Base-by-base conservation (phyloP, 2,797 vertebrate species). In the Diglossa cyanea region DNA sequence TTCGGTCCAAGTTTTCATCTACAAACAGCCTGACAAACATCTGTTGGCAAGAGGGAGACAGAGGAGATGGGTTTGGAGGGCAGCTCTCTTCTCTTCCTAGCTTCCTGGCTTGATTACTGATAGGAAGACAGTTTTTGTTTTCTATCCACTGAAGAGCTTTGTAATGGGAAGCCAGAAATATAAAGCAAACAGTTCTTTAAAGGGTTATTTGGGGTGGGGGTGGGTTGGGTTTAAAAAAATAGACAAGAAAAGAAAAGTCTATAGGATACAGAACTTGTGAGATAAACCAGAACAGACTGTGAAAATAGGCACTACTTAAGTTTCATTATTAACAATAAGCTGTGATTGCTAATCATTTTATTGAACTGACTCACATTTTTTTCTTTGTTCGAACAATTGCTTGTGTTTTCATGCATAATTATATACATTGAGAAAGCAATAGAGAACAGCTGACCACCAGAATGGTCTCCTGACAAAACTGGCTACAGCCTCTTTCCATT, bases 1-100 rank as follows among this genome's bases (percentile, higher is more conserved):
- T 98, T 98, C 98, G 98, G 98, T 98, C 98, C 97, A 98, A 98
- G 98, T 98, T 98, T 98, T 98, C 98, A 98, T 98, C 98, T 98
- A 98, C 98, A 98, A 98, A 98, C 98, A 98, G 98, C 98, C 98
- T 98, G 98, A 98, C 98, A 98, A 98, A 98, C 98, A 98, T 98
- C 98, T 98, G 98, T 98, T 98, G 98, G 98, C 97, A 98, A 98
- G 98, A 98, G 98, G 98, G 98, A 98, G 98, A 98, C 98, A 98
- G 98, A 98, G 98, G 98, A 98, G 98, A 98, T 98, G 98, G 98
- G 97, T 98, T 98, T 98, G 98, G 98, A 98, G 98, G 98, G 95
- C 86, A 87, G 98, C 97, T 98, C 97, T 98, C 97, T 97, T 98
- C 97, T 94, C 97, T 97, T 97, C 97, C 96, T 98, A 97, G 96